Percentiles rank a stretch among this genome's conserved stretches.
These are phyloP conservation scores for Ceratina calcarata DNA, from an alignment of 1,140 invertebrate species.

Conservation along the genomic window DNA sequence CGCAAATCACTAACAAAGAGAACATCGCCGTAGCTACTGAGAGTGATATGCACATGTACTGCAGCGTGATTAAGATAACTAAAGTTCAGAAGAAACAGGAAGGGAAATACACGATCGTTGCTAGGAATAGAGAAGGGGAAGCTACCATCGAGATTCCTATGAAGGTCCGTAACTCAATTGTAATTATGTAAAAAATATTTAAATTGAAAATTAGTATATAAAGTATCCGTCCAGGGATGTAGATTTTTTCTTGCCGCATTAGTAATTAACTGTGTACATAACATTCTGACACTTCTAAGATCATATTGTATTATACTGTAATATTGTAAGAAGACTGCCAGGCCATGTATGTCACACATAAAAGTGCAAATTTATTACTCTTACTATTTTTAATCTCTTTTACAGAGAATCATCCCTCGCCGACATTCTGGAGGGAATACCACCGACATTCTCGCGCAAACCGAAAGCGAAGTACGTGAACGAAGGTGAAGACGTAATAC, in stretches of 20 bases:
- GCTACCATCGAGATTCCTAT: conserved; percentile 89
- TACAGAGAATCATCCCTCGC: conserved; percentile 91
- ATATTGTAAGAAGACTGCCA: too few relatives aligned
- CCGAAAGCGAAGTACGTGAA: conserved; percentile 91
- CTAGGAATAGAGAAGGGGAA: conserved; percentile 95
- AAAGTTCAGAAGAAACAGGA: conserved; percentile 90
- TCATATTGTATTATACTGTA: not conserved
- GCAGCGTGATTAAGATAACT: conserved; percentile 89
- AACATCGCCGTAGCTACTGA: conserved; percentile 87
- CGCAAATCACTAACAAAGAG: conserved; percentile 84
- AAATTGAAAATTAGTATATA: not conserved
- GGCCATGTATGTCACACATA: too few relatives aligned
- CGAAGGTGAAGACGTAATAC: conserved; percentile 88
- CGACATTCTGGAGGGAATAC: conserved; percentile 95
- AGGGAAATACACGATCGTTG: conserved; percentile 92
- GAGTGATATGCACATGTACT: conserved; percentile 95
- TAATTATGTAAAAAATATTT: not conserved
- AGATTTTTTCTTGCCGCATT: too few relatives aligned
- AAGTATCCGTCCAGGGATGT: too few relatives aligned
- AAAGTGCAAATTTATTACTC: too few relatives aligned
- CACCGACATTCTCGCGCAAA: conserved; percentile 94
- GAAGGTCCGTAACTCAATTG: conserved; percentile 81
- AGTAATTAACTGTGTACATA: too few relatives aligned
- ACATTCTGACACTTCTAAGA: too few relatives aligned
- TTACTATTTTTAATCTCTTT: too few relatives aligned